Percentiles rank a stretch among this genome's conserved stretches.
Evolutionary conservation across 92 coral and sea anemone genomes (phyloP).

Genomic region (Phenganax marumi): DNA sequence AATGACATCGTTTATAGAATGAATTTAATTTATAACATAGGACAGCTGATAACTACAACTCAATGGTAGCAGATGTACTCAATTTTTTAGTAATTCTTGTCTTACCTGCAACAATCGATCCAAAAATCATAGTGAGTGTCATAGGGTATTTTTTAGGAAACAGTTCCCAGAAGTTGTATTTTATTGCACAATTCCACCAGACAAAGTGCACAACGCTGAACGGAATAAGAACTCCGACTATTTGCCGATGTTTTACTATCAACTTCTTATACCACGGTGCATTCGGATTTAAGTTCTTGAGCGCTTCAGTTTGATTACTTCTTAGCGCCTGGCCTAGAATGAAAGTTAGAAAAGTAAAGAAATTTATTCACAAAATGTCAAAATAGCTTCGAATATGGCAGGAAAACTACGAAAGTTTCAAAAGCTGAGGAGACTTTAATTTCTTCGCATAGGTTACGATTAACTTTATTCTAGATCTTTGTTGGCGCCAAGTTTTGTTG

Average conservation of each 20-base stretch:
- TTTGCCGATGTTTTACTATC: conserved; percentile 70
- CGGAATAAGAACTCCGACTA: conserved; percentile 71
- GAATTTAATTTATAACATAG: too few species aligned
- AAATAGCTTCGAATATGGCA: too few species aligned
- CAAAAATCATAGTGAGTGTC: conserved; percentile 80
- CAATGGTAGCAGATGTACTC: background rate
- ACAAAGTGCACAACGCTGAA: conserved; percentile 63
- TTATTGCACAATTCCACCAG: conserved; percentile 83
- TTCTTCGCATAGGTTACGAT: too few species aligned
- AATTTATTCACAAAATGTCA: too few species aligned
- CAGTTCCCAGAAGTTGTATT: conserved; percentile 60
- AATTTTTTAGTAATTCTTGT: background rate
- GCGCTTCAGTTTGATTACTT: conserved; percentile 64
- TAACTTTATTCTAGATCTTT: too few species aligned
- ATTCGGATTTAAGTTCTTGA: conserved; percentile 55
- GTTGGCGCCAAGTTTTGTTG: too few species aligned
- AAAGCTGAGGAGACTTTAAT: too few species aligned
- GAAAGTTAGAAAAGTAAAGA: background rate
- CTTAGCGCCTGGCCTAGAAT: conserved; percentile 69
- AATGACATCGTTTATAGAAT: too few species aligned
- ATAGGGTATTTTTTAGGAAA: conserved; percentile 70
- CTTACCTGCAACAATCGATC: conserved; percentile 84
- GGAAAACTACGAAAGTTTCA: too few species aligned
- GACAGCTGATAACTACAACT: too few species aligned
- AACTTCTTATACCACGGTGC: conserved; percentile 72